A percentile compares a stretch with the other conserved stretches of the same genome.
These are phyloP conservation scores for Myotis pilosus DNA, from an alignment of 2,797 vertebrate genomes.

Conservation along the genomic window DNA sequence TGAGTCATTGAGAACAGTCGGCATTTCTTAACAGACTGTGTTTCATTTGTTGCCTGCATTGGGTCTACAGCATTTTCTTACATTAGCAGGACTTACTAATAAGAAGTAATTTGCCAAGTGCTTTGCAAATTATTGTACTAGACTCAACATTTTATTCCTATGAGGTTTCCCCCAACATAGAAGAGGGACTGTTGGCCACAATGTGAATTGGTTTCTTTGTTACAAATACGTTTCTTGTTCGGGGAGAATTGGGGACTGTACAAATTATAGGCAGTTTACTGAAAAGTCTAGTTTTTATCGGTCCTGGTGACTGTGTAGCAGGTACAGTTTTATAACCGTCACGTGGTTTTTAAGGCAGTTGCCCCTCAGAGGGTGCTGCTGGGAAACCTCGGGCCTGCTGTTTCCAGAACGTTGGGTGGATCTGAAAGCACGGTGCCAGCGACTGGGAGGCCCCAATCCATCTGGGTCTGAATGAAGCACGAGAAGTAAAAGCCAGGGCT, in stretches of 20 bases:
- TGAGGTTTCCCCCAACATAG: neutral
- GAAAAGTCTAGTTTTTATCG: neutral
- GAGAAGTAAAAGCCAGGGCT: neutral
- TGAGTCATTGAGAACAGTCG: neutral
- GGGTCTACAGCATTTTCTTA: neutral
- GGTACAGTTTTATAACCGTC: neutral
- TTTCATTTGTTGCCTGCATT: neutral
- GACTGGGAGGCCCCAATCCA: neutral
- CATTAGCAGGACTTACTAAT: neutral
- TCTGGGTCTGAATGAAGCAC: neutral
- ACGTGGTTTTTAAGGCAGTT: neutral
- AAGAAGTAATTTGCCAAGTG: neutral
- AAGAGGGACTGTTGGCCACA: neutral
- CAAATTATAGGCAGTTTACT: neutral
- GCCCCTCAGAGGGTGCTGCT: neutral
- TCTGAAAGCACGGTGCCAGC: neutral
- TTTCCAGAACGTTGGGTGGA: neutral
- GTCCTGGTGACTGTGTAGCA: neutral
- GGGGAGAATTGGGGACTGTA: neutral
- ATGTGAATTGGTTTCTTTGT: neutral
- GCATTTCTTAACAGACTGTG: neutral
- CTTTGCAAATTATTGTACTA: neutral
- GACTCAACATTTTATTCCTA: neutral
- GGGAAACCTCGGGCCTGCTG: neutral
- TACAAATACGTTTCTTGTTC: neutral